These are phyloP conservation scores for Chouioia cunea DNA, from an alignment of 2,888 invertebrate genomes.

Conservation along the genomic window DNA sequence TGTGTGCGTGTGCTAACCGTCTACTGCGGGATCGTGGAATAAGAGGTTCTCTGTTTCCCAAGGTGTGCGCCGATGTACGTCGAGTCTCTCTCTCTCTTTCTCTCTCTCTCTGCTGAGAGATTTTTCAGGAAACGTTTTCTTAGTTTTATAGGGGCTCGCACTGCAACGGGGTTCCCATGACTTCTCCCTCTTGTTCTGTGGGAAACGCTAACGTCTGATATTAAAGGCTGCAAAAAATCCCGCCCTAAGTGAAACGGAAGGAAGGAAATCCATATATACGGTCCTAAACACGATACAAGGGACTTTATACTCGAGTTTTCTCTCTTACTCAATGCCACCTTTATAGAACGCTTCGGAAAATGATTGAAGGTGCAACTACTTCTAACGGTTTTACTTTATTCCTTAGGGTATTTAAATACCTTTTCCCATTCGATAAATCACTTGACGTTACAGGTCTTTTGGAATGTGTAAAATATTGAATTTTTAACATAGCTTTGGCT, in stretches of 20 bases:
- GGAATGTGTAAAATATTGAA: no score
- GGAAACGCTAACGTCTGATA: conserved; percentile 67
- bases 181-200: conserved; percentile 55
- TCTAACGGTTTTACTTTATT: no score
- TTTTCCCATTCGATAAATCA: no score
- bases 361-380: conserved; percentile 13
- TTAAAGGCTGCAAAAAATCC: conserved; percentile 62
- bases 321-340: conserved; percentile 16
- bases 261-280: conserved; percentile 27
- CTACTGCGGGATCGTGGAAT: conserved; percentile 3
- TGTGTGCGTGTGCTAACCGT: conserved; percentile 21
- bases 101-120: conserved; percentile 43
- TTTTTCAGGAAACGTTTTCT: conserved; percentile 49
- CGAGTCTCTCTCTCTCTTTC: conserved; percentile 40
- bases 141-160: conserved; percentile 38
- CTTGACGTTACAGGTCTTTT: no score
- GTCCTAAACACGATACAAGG: no score
- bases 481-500: no score
- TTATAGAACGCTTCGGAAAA: conserved; percentile 1
- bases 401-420: no score
- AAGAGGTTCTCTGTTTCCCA: conserved; percentile 44
- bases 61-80: conserved; percentile 22
- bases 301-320: conserved; percentile 26
- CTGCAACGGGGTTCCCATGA: conserved; percentile 43
- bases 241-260: conserved; percentile 33